These are phyloP conservation scores for Hyphantria cunea DNA, from an alignment of 1,140 invertebrate species.

Conservation along the genomic window DNA sequence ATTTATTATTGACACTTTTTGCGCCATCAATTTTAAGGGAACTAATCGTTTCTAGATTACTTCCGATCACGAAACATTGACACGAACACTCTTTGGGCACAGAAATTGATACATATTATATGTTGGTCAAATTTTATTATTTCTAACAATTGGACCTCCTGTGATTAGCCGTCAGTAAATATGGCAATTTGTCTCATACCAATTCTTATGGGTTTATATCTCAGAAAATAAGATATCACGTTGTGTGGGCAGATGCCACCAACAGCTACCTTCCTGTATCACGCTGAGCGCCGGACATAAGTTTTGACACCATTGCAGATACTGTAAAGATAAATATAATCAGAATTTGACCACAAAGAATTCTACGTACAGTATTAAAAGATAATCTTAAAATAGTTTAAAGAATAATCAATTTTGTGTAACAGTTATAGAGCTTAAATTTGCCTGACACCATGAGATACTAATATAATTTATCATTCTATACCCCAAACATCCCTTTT, in stretches of 20 bases:
- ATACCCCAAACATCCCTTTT: conserved; percentile 64
- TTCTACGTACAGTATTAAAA: conserved; percentile 33
- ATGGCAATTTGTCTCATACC: conserved; percentile 69
- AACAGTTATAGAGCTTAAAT: conserved; percentile 12
- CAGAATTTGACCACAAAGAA: conserved; percentile 70
- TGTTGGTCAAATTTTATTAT: conserved; percentile 37
- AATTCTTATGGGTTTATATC: conserved; percentile 59
- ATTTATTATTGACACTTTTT: conserved; percentile 26
- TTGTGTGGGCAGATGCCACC: conserved; percentile 68
- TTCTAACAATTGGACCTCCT: conserved; percentile 56
- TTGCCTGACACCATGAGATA: conserved; percentile 35
- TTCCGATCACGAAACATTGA: conserved; percentile 58
- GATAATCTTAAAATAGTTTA: conserved; percentile 1
- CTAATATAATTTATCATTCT: conserved; percentile 70
- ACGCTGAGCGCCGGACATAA: conserved; percentile 70
- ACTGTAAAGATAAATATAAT: conserved; percentile 73
- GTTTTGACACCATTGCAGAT: conserved; percentile 79
- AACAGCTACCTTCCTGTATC: conserved; percentile 74
- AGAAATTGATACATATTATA: conserved; percentile 31
- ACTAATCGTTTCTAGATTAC: conserved; percentile 47
- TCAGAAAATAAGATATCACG: conserved; percentile 66
- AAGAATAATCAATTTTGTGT: conserved; percentile 39
- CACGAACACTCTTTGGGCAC: conserved; percentile 27
- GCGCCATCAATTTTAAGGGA: conserved; percentile 30
- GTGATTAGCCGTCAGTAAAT: conserved; percentile 40